These are phyloP conservation scores for Crioceris asparagi DNA, from an alignment of 2,888 invertebrate genomes.

Conservation along the genomic window DNA sequence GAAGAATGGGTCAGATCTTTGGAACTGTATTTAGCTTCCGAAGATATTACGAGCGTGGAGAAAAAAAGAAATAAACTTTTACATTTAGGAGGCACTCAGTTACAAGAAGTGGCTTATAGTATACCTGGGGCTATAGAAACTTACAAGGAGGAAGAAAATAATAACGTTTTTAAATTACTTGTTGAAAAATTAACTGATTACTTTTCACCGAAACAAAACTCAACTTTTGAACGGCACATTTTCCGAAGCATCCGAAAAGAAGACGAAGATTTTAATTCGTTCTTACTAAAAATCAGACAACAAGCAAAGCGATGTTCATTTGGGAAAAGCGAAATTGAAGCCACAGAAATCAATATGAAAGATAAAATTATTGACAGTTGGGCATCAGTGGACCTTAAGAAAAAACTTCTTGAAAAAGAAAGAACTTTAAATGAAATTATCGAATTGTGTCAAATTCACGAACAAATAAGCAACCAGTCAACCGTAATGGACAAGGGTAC, in stretches of 20 bases:
- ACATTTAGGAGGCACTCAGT: constrained; percentile 21
- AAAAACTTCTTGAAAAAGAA: constrained; percentile 21
- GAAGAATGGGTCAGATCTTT: constrained; percentile 21
- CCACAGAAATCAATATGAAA: no score
- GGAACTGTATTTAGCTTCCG: constrained; percentile 21
- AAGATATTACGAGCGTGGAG: constrained; percentile 17
- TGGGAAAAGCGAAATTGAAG: no score
- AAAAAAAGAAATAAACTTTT: constrained; percentile 23
- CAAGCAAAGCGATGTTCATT: constrained; percentile 27
- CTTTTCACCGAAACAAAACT: constrained; percentile 26
- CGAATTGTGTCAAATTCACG: constrained; percentile 19
- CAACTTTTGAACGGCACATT: constrained; percentile 26
- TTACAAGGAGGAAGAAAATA: constrained; percentile 15
- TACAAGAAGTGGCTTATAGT: constrained; percentile 23
- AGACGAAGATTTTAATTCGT: constrained; percentile 25
- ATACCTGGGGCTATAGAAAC: constrained; percentile 21
- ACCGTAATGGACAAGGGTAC: constrained; percentile 9
- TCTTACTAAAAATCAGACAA: constrained; percentile 22
- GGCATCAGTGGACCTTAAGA: constrained; percentile 20
- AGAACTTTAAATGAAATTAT: constrained; percentile 19
- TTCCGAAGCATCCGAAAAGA: constrained; percentile 21
- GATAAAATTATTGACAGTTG: constrained; percentile 20
- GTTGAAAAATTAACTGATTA: constrained; percentile 21
- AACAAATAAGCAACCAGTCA: constrained; percentile 16
- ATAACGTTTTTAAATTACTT: constrained; percentile 20